Evolutionary conservation across 2,113 vertebrate genomes (phyloP).

Genomic region (Sturnira hondurensis): DNA sequence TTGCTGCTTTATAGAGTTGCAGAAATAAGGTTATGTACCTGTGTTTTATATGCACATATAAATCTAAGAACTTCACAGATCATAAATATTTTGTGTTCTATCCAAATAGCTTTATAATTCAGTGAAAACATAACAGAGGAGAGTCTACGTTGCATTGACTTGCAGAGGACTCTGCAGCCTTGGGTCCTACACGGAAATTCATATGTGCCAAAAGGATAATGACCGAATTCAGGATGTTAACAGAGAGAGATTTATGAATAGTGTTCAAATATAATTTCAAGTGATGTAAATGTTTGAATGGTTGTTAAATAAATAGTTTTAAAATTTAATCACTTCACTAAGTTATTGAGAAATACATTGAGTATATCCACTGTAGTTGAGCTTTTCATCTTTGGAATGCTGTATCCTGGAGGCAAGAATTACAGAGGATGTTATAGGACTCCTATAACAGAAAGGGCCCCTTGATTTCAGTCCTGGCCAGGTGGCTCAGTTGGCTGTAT

Average conservation of each 20-base stretch:
- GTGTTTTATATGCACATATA: neutral
- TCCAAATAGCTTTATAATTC: neutral
- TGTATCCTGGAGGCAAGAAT: neutral
- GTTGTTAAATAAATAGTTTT: neutral
- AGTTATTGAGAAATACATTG: neutral
- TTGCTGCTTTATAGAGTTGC: neutral
- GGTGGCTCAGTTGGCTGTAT: too few species aligned
- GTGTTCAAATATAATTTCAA: constrained; percentile 27
- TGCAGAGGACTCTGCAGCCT: neutral
- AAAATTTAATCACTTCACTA: neutral
- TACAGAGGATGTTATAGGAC: neutral
- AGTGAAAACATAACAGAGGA: neutral
- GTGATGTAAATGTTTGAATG: neutral
- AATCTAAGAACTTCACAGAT: neutral
- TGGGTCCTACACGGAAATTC: neutral
- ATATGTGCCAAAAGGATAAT: neutral
- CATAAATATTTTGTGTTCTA: neutral
- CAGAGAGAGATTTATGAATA: neutral
- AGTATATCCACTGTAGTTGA: neutral
- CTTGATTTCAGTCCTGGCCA: neutral
- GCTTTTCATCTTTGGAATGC: neutral
- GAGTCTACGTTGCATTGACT: fast-evolving
- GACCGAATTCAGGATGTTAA: neutral
- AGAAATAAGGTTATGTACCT: neutral
- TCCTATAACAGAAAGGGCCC: neutral